Percentiles rank a stretch among this genome's conserved stretches.
Conservation (phyloP, 1,140 invertebrate species). For the Sycophila sp. region DNA sequence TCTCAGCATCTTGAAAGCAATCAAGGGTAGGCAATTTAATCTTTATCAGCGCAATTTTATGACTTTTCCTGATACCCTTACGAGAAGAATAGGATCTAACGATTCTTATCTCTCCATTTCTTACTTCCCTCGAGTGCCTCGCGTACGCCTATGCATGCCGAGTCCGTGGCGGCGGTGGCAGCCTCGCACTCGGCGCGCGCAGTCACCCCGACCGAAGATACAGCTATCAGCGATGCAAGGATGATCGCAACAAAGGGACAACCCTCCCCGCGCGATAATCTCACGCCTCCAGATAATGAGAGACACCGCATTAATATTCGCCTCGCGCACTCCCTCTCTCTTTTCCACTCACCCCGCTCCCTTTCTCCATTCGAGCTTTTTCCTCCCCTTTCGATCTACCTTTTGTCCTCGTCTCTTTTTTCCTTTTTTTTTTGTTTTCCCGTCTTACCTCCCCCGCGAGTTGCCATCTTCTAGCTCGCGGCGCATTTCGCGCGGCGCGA, state of each 20-base stretch:
- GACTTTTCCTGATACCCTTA: too few relatives aligned
- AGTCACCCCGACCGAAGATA: too few relatives aligned
- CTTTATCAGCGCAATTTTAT: too few relatives aligned
- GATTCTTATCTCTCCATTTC: not conserved
- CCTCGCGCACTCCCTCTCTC: conserved; percentile 37
- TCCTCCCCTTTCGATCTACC: too few relatives aligned
- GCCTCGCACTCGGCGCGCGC: not conserved
- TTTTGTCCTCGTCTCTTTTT: not conserved
- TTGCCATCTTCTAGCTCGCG: not conserved
- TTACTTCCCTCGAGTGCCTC: not conserved
- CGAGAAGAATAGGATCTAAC: too few relatives aligned
- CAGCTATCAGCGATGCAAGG: too few relatives aligned
- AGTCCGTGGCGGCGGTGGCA: not conserved
- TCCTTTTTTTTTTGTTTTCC: not conserved
- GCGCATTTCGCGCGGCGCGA: conserved; percentile 43
- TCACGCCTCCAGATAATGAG: conserved; percentile 46
- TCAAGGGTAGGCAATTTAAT: too few relatives aligned
- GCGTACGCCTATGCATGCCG: not conserved
- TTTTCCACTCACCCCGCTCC: not conserved
- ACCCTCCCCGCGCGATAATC: not conserved
- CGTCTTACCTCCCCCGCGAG: too few relatives aligned
- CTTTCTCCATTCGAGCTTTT: too few relatives aligned
- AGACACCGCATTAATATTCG: conserved; percentile 53
- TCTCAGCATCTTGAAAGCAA: too few relatives aligned
- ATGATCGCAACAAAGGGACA: too few relatives aligned